Conservation (phyloP, 2,888 invertebrate species). For the Eucriotettix oculatus region DNA sequence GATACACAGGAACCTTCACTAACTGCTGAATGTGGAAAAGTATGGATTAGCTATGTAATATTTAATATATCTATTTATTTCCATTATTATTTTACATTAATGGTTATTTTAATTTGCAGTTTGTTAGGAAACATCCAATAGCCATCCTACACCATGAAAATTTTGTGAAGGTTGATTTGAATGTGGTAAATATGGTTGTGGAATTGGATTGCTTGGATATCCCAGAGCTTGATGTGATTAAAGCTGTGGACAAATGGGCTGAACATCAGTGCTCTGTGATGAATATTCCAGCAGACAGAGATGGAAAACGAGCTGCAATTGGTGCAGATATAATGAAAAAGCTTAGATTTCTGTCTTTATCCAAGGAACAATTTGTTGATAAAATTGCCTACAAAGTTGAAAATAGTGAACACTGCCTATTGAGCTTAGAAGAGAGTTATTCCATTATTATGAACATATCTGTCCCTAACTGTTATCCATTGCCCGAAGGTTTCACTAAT, state of each 20-base stretch:
- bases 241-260: conserved; percentile 5
- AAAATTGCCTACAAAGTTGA: background rate
- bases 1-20: conserved; percentile 3
- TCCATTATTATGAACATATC: conserved; percentile 3
- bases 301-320: conserved; percentile 1
- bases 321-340: conserved; percentile 3
- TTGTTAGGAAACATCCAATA: conserved; percentile 2
- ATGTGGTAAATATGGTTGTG: conserved; percentile 2
- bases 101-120: conserved; percentile 1
- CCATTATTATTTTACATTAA: background rate
- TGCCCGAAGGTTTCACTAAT: background rate
- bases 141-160: conserved; percentile 1
- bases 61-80: background rate
- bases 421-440: conserved; percentile 4
- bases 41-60: background rate
- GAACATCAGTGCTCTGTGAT: background rate
- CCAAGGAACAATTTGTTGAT: conserved; percentile 14
- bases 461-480: conserved; percentile 1
- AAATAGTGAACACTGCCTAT: background rate
- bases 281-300: background rate
- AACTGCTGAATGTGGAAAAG: conserved; percentile 3
- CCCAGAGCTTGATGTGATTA: conserved; percentile 2
- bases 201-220: conserved; percentile 5
- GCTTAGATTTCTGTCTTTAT: conserved; percentile 15
- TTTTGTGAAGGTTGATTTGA: background rate